Percentiles rank a stretch among this genome's conserved stretches.
Conservation (phyloP, 2,113 vertebrate species). For the Hippocampus guttulatus region DNA sequence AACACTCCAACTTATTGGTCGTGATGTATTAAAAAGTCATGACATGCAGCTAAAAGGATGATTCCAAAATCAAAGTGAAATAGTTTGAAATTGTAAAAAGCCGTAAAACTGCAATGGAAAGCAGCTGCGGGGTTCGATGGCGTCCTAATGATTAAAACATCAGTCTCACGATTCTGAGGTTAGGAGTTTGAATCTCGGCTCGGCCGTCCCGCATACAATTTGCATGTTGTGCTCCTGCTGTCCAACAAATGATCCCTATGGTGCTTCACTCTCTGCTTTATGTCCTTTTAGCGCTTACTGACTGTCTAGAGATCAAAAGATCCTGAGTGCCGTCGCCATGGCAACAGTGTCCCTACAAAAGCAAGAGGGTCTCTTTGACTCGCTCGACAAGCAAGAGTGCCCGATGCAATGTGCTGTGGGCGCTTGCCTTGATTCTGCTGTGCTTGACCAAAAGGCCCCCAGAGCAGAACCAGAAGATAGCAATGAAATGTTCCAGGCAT, state of each 20-base stretch:
- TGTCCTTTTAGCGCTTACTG: slow-evolving; percentile 25
- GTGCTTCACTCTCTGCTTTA: slow-evolving; percentile 7
- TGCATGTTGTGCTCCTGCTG: slow-evolving; percentile 3
- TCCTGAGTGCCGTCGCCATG: slow-evolving; percentile 41
- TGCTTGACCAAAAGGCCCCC: slow-evolving; percentile 29
- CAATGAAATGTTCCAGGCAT: slow-evolving; percentile 20
- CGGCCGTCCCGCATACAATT: too few relatives aligned
- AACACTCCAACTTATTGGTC: neutral
- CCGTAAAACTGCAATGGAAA: neutral
- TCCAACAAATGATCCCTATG: slow-evolving; percentile 25
- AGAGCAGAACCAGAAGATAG: slow-evolving; percentile 46
- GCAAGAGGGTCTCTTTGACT: slow-evolving; percentile 26
- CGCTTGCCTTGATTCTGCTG: slow-evolving; percentile 7
- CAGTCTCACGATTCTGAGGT: too few relatives aligned
- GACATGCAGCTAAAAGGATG: neutral
- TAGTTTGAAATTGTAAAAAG: neutral
- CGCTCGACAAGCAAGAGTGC: slow-evolving; percentile 24
- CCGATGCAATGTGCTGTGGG: slow-evolving; percentile 15
- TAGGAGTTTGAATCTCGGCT: neutral
- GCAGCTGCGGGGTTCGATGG: neutral
- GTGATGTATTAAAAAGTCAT: neutral
- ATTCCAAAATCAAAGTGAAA: neutral
- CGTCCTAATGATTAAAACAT: neutral
- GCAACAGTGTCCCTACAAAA: slow-evolving; percentile 40
- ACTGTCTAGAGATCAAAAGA: slow-evolving; percentile 33